Percentiles rank a stretch among this genome's conserved stretches.
These are phyloP conservation scores for Chloroclystis v-ata DNA, from an alignment of 2,888 invertebrate species.

Conservation along the genomic window DNA sequence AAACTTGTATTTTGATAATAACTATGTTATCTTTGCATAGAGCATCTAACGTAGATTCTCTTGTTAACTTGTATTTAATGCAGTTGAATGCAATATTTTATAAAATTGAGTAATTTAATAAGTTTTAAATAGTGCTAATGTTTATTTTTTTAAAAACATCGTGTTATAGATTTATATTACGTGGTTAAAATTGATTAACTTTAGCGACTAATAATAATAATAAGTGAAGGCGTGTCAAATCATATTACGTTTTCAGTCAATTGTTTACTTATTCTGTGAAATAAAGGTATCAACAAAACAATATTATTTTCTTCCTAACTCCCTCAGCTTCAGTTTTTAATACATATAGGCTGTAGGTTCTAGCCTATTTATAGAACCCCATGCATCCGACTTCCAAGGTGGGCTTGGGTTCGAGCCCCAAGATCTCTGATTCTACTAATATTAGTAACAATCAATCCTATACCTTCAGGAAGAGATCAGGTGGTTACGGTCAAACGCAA, in stretches of 20 bases:
- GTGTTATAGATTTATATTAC: slow-evolving; percentile 75
- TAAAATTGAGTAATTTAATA: slow-evolving; percentile 74
- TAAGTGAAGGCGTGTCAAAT: slow-evolving; percentile 76
- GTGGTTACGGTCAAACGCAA: no score
- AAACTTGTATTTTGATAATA: slow-evolving; percentile 74
- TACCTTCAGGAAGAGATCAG: no score
- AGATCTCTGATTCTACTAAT: no score
- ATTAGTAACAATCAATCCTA: no score
- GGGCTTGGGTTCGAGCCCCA: no score
- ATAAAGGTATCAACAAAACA: slow-evolving; percentile 66
- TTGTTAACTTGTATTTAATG: slow-evolving; percentile 77
- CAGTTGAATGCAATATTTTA: slow-evolving; percentile 78
- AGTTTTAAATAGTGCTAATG: slow-evolving; percentile 77
- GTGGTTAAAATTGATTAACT: slow-evolving; percentile 74
- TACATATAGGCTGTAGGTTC: no score
- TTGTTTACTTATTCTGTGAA: slow-evolving; percentile 74
- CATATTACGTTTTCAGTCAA: slow-evolving; percentile 77
- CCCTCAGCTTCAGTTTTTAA: no score
- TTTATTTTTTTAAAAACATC: slow-evolving; percentile 76
- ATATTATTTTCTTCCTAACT: slow-evolving; percentile 31
- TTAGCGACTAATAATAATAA: slow-evolving; percentile 65
- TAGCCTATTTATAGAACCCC: no score
- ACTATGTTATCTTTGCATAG: slow-evolving; percentile 68
- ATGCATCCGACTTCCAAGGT: no score
- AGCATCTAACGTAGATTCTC: slow-evolving; percentile 62